phyloP scores from a whole-genome alignment of 2,113 vertebrate genomes.

The Psammodynastes pulverulentus region DNA sequence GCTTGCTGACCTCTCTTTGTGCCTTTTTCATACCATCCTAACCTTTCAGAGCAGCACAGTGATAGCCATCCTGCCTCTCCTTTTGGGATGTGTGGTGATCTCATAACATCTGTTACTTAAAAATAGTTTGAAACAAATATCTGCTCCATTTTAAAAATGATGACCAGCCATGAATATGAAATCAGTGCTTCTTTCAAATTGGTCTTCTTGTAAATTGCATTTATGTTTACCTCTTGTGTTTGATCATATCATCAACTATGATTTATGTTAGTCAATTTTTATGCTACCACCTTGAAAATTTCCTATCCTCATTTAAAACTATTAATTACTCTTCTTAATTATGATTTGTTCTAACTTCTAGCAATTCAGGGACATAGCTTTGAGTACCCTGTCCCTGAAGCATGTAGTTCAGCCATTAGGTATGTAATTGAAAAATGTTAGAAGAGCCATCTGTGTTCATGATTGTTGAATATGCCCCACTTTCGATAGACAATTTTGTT shows the following conservation, averaged over 20 bases:
- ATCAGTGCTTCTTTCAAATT: slow-evolving; percentile 36
- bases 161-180: slow-evolving; percentile 40
- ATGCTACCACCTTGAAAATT: neutral
- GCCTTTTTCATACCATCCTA: slow-evolving; percentile 25
- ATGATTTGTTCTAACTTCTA: neutral
- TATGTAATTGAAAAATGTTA: neutral
- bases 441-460: neutral
- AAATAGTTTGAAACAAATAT: slow-evolving; percentile 58
- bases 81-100: neutral
- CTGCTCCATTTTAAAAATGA: slow-evolving; percentile 43
- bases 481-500: neutral
- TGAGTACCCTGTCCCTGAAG: neutral
- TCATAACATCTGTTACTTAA: slow-evolving; percentile 40
- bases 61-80: slow-evolving; percentile 1
- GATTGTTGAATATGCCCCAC: neutral
- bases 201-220: slow-evolving; percentile 1
- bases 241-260: slow-evolving; percentile 25
- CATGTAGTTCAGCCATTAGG: neutral
- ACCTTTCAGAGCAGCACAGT: slow-evolving; percentile 34
- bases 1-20: slow-evolving; percentile 46
- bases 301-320: neutral
- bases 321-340: neutral
- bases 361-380: neutral
- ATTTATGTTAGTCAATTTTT: neutral
- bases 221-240: slow-evolving; percentile 5